These are phyloP conservation scores for Tachysurus vachellii DNA, from an alignment of 2,113 vertebrate genomes.

Conservation along the genomic window DNA sequence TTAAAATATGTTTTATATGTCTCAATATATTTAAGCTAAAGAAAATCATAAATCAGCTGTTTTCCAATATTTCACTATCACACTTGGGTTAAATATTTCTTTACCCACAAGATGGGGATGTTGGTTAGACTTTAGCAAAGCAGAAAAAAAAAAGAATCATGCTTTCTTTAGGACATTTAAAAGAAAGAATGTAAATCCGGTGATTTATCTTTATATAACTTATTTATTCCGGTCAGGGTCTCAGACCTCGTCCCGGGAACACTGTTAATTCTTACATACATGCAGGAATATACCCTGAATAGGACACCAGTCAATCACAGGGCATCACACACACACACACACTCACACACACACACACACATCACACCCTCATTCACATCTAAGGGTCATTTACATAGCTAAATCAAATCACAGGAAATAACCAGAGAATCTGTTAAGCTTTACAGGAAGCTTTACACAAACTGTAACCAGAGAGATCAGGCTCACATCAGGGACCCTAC, in stretches of 20 bases:
- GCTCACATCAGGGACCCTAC: not conserved
- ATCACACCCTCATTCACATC: not conserved
- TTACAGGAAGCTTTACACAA: no score
- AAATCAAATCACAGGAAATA: not conserved
- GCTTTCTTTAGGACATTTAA: not conserved
- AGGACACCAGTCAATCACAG: not conserved
- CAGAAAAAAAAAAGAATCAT: not conserved
- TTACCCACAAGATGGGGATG: not conserved
- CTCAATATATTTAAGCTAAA: no score
- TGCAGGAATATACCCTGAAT: not conserved
- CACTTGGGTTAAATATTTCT: not conserved
- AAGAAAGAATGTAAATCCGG: not conserved
- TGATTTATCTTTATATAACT: not conserved
- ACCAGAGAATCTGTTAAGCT: not conserved
- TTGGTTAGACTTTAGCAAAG: not conserved
- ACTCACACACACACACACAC: no score
- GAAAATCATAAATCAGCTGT: not conserved
- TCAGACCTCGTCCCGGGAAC: not conserved
- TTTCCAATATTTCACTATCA: no score
- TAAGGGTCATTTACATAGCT: not conserved
- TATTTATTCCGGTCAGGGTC: not conserved
- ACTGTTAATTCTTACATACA: no score
- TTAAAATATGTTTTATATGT: not conserved
- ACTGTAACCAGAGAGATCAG: not conserved
- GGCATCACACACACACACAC: not conserved